phyloP scores from a whole-genome alignment of 2,113 vertebrate genomes.

The Bothrops jararaca region DNA sequence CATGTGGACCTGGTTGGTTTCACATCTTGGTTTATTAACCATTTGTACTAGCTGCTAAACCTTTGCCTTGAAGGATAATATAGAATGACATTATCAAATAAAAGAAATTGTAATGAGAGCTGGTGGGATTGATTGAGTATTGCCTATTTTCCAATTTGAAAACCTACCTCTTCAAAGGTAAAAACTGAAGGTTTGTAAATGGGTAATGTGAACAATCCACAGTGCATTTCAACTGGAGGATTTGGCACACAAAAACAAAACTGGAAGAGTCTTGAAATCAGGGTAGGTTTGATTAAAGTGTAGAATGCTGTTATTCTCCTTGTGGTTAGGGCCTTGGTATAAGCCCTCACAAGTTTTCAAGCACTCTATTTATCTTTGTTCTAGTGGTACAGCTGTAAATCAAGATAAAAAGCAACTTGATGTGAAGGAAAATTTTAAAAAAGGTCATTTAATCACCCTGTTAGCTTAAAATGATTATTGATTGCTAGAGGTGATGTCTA shows the following conservation, averaged over 20 bases:
- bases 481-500: constrained; percentile 75
- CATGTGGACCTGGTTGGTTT: neutral
- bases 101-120: constrained; percentile 18
- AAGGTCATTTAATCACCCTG: constrained; percentile 76
- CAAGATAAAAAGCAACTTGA: constrained; percentile 75
- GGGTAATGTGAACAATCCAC: constrained; percentile 49
- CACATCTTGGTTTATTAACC: neutral
- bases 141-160: constrained; percentile 66
- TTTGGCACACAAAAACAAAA: constrained; percentile 13
- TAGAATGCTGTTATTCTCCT: constrained; percentile 53
- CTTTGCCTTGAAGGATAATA: neutral
- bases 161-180: constrained; percentile 31
- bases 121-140: constrained; percentile 51
- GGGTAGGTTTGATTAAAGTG: constrained; percentile 55
- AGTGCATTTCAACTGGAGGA: constrained; percentile 48
- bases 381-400: constrained; percentile 67
- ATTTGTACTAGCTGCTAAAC: neutral
- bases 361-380: constrained; percentile 72
- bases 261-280: constrained; percentile 48
- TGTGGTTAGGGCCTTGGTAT: constrained; percentile 44
- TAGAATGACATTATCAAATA: neutral
- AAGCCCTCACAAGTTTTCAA: constrained; percentile 49
- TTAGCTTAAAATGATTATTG: constrained; percentile 80
- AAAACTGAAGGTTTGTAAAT: constrained; percentile 55
- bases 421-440: constrained; percentile 73